These are phyloP conservation scores for Crossocerus cetratus DNA, from an alignment of 2,888 invertebrate genomes.

Conservation along the genomic window DNA sequence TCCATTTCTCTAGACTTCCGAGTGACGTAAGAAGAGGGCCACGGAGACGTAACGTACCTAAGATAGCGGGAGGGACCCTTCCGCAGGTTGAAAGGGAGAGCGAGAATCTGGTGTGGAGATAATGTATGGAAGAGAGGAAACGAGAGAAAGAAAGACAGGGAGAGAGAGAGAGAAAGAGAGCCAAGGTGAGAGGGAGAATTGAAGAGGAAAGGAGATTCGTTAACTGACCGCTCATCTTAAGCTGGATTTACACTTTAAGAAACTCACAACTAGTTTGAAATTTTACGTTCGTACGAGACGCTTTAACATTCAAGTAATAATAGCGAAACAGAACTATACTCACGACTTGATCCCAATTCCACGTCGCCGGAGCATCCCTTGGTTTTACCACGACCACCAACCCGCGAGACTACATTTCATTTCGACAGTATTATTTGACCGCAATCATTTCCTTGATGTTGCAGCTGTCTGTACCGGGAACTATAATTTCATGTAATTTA, in stretches of 20 bases:
- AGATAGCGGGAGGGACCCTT: background rate
- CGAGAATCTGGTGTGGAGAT: background rate
- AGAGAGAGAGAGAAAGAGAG: background rate
- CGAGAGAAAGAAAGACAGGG: conserved; percentile 8
- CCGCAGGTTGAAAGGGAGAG: background rate
- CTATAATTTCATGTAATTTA: background rate
- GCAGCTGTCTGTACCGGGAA: conserved; percentile 29
- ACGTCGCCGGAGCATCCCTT: background rate
- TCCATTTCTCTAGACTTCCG: conserved; percentile 35
- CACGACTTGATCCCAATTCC: background rate
- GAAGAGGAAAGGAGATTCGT: conserved; percentile 22
- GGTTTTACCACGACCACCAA: background rate
- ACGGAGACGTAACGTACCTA: background rate
- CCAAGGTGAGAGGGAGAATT: background rate
- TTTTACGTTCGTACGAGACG: conserved; percentile 27
- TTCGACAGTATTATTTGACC: conserved; percentile 63
- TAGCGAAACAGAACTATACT: conserved; percentile 28
- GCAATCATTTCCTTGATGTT: conserved; percentile 46
- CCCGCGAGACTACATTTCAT: conserved; percentile 23
- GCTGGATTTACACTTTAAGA: conserved; percentile 31
- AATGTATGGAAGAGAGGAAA: conserved; percentile 11
- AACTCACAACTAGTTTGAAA: conserved; percentile 31
- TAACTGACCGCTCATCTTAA: conserved; percentile 26
- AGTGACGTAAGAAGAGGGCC: conserved; percentile 4
- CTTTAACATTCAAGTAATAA: conserved; percentile 29